Conservation (phyloP, 1,140 invertebrate genomes). For the Cataglyphis hispanica region DNA sequence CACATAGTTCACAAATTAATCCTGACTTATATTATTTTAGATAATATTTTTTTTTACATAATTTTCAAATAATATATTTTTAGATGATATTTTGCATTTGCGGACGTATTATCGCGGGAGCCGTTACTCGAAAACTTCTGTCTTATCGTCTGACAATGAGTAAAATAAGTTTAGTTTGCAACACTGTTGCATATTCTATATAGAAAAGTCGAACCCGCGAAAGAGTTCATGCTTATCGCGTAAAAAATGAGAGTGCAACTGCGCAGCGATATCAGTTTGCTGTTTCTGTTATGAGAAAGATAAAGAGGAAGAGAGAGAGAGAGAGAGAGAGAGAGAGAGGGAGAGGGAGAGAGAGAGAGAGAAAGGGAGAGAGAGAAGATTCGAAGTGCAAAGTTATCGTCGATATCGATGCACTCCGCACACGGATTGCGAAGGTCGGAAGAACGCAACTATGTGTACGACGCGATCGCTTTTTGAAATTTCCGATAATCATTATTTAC, state of each 20-base stretch:
- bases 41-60: background rate
- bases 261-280: constrained; percentile 39
- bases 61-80: no score
- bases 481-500: constrained; percentile 51
- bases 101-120: background rate
- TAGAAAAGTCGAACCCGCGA: constrained; percentile 27
- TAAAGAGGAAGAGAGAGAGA: background rate
- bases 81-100: background rate
- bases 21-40: background rate
- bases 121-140: constrained; percentile 17
- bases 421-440: constrained; percentile 42
- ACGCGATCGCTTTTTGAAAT: constrained; percentile 43
- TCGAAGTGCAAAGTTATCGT: constrained; percentile 56
- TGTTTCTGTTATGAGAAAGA: constrained; percentile 8
- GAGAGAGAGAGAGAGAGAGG: constrained; percentile 4
- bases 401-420: constrained; percentile 26
- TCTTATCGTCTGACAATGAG: constrained; percentile 30
- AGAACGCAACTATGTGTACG: constrained; percentile 3
- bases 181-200: constrained; percentile 14
- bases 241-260: constrained; percentile 54
- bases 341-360: background rate
- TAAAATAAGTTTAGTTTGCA: constrained; percentile 27
- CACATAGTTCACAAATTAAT: background rate
- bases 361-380: constrained; percentile 27
- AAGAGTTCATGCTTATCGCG: constrained; percentile 56